A percentile compares a stretch with the other conserved stretches of the same genome.
Evolutionary conservation across 2,888 invertebrate species (phyloP).

Genomic region (Strigamia crassipes): DNA sequence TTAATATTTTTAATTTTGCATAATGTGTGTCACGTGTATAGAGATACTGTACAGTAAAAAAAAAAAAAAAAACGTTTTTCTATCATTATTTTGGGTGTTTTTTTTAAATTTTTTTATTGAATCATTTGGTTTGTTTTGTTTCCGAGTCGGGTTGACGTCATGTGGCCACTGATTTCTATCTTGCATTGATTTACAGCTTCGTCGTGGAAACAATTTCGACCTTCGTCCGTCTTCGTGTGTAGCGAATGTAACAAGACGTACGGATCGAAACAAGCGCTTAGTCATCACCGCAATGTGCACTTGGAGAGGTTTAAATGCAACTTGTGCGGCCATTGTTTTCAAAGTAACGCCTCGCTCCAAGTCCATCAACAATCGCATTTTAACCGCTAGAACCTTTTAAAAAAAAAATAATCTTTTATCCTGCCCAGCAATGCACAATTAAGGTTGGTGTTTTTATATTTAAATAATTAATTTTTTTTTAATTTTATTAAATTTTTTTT

Average conservation of each 20-base stretch:
- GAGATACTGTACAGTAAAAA: no score
- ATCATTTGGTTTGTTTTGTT: not conserved
- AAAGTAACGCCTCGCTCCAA: not conserved
- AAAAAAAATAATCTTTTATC: no score
- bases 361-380: not conserved
- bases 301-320: slow-evolving; percentile 27
- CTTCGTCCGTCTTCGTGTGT: not conserved
- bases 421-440: no score
- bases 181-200: slow-evolving; percentile 29
- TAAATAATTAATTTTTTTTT: no score
- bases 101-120: not conserved
- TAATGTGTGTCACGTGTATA: no score
- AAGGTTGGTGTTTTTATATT: no score
- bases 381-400: not conserved
- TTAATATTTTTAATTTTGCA: no score
- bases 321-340: not conserved
- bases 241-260: not conserved
- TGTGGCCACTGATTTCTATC: slow-evolving; percentile 6
- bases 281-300: slow-evolving; percentile 17
- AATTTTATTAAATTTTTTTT: no score
- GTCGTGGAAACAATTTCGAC: not conserved
- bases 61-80: no score
- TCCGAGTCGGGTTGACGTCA: not conserved
- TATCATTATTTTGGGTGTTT: not conserved
- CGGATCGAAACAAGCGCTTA: slow-evolving; percentile 6